phyloP scores from a whole-genome alignment of 2,888 invertebrate genomes.

The Hyalella azteca region DNA sequence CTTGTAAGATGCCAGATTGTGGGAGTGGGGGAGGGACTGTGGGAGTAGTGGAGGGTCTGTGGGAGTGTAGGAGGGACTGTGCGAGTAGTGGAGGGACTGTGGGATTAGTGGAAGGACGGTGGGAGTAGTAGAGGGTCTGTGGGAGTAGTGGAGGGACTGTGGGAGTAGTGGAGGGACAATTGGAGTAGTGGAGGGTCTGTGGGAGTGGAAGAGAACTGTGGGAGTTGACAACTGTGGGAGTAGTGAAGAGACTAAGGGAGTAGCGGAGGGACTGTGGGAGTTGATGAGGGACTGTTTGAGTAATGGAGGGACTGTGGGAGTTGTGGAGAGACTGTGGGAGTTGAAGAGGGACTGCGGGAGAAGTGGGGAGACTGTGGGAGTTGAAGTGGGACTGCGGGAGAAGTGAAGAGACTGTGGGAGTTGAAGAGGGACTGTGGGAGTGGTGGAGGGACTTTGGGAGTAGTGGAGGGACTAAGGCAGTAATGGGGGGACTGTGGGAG shows the following conservation, averaged over 20 bases:
- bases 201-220: background rate
- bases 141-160: background rate
- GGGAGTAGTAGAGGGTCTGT: background rate
- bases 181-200: background rate
- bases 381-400: background rate
- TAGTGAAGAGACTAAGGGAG: background rate
- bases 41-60: background rate
- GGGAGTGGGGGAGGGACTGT: background rate
- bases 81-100: background rate
- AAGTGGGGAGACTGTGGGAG: background rate
- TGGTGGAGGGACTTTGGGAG: background rate
- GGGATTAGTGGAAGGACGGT: background rate
- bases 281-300: background rate
- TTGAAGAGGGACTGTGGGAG: background rate
- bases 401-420: too few relatives aligned
- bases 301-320: background rate
- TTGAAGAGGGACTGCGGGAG: background rate
- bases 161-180: background rate
- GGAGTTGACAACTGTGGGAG: background rate
- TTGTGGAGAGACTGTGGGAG: background rate
- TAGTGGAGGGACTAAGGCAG: background rate
- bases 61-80: background rate
- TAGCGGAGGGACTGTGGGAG: background rate
- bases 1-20: background rate
- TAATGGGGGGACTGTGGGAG: background rate